Conservation (phyloP, 2,888 invertebrate species). For the Laothoe populi region DNA sequence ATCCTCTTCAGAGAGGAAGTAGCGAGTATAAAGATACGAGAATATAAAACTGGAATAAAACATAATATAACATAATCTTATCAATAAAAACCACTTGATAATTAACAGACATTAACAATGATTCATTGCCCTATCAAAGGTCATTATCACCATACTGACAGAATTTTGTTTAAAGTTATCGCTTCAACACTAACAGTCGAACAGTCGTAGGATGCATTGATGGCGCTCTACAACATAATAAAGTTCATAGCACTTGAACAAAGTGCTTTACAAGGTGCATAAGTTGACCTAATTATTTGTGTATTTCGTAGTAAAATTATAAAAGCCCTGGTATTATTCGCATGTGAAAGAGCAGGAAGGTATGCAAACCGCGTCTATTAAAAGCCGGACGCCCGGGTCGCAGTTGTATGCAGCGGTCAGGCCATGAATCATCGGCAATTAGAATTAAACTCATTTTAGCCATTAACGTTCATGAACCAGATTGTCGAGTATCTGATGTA, state of each 20-base stretch:
- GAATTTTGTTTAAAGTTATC: neutral
- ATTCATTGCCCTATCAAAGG: neutral
- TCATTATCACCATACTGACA: neutral
- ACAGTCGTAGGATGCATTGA: neutral
- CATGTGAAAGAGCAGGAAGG: constrained; percentile 28
- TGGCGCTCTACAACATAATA: neutral
- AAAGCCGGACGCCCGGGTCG: constrained; percentile 23
- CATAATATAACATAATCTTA: neutral
- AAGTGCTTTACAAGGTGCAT: constrained; percentile 35
- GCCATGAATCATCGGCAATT: constrained; percentile 29
- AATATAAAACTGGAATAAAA: neutral
- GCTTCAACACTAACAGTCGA: neutral
- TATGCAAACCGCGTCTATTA: constrained; percentile 20
- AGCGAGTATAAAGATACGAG: no score
- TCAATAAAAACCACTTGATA: neutral
- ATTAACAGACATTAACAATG: neutral
- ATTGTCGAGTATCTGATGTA: constrained; percentile 2
- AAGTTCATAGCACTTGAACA: constrained; percentile 16
- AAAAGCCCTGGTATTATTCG: constrained; percentile 19
- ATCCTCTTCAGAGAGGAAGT: no score
- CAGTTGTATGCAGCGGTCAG: constrained; percentile 27
- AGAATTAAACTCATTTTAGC: constrained; percentile 29
- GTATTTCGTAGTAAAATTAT: constrained; percentile 23
- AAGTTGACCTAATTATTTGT: constrained; percentile 44
- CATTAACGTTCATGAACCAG: constrained; percentile 23